These are phyloP conservation scores for Sorex fumeus DNA, from an alignment of 2,113 vertebrate species.

Conservation along the genomic window DNA sequence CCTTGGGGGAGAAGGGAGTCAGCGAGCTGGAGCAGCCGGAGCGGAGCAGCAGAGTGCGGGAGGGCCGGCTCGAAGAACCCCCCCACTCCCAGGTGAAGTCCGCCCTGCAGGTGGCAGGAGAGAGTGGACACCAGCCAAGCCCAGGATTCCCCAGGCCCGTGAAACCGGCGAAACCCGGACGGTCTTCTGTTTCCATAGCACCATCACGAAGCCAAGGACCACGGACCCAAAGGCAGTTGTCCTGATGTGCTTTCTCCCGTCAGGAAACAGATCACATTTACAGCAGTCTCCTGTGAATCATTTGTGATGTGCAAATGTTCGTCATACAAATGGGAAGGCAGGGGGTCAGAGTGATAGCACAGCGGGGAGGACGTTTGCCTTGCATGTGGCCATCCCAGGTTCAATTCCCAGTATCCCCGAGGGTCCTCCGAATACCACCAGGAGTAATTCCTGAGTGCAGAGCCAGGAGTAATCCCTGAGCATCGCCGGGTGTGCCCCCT, in stretches of 20 bases:
- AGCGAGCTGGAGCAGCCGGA: neutral
- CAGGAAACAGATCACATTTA: neutral
- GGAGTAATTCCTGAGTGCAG: too few species aligned
- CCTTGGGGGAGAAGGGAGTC: slow-evolving; percentile 79
- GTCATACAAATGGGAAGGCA: neutral
- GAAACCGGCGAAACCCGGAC: too few species aligned
- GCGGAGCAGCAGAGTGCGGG: neutral
- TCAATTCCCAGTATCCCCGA: too few species aligned
- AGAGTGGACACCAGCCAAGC: neutral
- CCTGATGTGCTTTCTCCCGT: neutral
- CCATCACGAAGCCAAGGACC: too few species aligned
- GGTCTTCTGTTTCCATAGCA: too few species aligned
- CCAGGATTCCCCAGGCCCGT: too few species aligned
- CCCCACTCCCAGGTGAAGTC: neutral
- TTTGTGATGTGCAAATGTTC: slow-evolving; percentile 8
- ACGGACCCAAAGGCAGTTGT: neutral
- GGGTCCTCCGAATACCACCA: too few species aligned
- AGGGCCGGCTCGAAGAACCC: neutral
- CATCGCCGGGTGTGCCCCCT: too few species aligned
- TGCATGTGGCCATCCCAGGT: too few species aligned
- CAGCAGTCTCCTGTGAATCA: neutral
- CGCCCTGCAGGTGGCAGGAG: neutral
- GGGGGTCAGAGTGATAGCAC: too few species aligned
- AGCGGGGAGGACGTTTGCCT: too few species aligned
- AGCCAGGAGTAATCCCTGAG: too few species aligned